Percentiles rank a stretch among this genome's conserved stretches.
Evolutionary conservation across 1,140 invertebrate genomes (phyloP).

Genomic region (honey bee (Apis mellifera)): DNA sequence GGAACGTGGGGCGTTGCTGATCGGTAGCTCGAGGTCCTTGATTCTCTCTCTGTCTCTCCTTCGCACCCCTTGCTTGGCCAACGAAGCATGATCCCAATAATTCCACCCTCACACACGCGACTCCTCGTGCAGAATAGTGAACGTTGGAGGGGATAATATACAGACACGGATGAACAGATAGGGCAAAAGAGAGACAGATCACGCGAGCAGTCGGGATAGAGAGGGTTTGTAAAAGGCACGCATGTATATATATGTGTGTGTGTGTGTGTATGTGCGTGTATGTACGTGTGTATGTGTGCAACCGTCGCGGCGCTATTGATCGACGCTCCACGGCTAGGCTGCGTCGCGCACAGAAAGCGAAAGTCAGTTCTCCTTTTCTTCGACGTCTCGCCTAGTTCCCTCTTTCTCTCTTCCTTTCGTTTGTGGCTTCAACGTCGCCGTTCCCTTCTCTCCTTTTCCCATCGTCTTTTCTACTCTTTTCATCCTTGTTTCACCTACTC

Average conservation of each 20-base stretch:
- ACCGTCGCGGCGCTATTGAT: slow-evolving; percentile 75
- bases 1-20: slow-evolving; percentile 41
- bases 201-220: slow-evolving; percentile 14
- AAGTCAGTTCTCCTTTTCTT: slow-evolving; percentile 73
- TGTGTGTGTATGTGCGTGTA: no score
- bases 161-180: slow-evolving; percentile 39
- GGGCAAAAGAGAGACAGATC: slow-evolving; percentile 37
- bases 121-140: neutral
- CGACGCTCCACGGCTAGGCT: slow-evolving; percentile 71
- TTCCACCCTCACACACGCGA: slow-evolving; percentile 65
- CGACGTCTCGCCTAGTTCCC: slow-evolving; percentile 61
- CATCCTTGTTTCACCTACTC: slow-evolving; percentile 18
- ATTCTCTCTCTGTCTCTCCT: slow-evolving; percentile 26
- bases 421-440: slow-evolving; percentile 12
- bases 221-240: neutral
- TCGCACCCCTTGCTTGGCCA: slow-evolving; percentile 24
- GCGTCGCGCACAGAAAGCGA: slow-evolving; percentile 75
- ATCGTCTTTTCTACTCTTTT: slow-evolving; percentile 38
- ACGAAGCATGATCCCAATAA: slow-evolving; percentile 60
- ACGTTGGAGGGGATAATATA: slow-evolving; percentile 34
- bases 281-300: slow-evolving; percentile 33
- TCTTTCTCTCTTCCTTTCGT: slow-evolving; percentile 5
- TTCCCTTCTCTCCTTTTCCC: slow-evolving; percentile 32
- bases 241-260: neutral
- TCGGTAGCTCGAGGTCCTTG: slow-evolving; percentile 60